Conservation (phyloP, 2,888 invertebrate species). For the Phaedon cochleariae region DNA sequence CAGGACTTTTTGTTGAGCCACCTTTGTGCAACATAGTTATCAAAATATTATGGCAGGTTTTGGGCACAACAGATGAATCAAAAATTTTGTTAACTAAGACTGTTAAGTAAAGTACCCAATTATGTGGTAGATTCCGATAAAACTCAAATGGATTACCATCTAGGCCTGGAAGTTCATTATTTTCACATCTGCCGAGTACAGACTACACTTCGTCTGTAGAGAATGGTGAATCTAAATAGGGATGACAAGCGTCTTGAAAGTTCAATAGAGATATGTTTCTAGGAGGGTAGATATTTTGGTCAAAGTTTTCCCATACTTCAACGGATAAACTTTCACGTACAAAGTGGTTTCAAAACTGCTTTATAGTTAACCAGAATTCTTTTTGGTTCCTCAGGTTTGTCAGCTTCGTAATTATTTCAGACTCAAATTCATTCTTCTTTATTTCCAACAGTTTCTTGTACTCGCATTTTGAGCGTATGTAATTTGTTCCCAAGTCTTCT, state of each 20-base stretch:
- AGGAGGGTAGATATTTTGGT: neutral
- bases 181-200: no score
- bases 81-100: neutral
- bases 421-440: neutral
- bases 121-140: neutral
- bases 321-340: no score
- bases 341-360: no score
- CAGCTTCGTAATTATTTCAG: no score
- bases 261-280: neutral
- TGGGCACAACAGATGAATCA: neutral
- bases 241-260: neutral
- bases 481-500: neutral
- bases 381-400: no score
- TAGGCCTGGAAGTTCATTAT: no score
- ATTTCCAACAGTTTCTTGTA: conserved; percentile 14
- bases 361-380: no score
- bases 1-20: neutral
- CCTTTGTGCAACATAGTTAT: neutral
- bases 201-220: no score
- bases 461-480: conserved; percentile 6
- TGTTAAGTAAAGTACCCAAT: neutral
- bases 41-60: neutral
- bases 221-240: neutral
- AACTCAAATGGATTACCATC: no score
- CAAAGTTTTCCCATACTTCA: neutral